Conservation (phyloP, 2,113 vertebrate genomes). For the Ahaetulla prasina region DNA sequence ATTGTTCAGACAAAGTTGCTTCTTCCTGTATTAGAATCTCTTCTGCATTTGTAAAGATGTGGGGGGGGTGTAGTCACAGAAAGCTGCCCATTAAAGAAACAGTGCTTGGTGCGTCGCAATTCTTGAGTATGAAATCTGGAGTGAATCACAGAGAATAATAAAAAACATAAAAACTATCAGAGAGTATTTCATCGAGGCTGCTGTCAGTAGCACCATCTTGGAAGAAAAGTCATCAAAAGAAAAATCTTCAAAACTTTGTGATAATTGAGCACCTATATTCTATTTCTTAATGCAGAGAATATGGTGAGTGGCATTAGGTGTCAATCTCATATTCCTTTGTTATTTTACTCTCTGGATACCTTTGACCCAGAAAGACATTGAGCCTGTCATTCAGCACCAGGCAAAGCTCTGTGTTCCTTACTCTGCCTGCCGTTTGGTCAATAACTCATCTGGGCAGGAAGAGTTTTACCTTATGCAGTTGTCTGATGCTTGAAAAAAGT, state of each 20-base stretch:
- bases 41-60: too few relatives aligned
- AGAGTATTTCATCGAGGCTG: too few relatives aligned
- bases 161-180: too few relatives aligned
- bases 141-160: too few relatives aligned
- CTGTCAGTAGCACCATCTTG: too few relatives aligned
- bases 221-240: too few relatives aligned
- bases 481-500: background rate
- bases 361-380: background rate
- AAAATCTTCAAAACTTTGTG: background rate
- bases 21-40: too few relatives aligned
- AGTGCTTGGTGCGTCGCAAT: too few relatives aligned
- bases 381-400: background rate
- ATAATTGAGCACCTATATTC: background rate
- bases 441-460: background rate
- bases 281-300: background rate
- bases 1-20: too few relatives aligned
- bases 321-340: background rate
- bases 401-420: background rate
- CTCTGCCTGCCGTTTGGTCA: background rate
- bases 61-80: too few relatives aligned
- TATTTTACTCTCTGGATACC: background rate
- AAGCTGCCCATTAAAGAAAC: too few relatives aligned
- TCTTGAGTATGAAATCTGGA: too few relatives aligned
- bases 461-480: background rate
- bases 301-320: background rate